A percentile compares a stretch with the other conserved stretches of the same genome.
Evolutionary conservation across 2,113 vertebrate species (phyloP).

Genomic region (Dasyornis broadbenti): DNA sequence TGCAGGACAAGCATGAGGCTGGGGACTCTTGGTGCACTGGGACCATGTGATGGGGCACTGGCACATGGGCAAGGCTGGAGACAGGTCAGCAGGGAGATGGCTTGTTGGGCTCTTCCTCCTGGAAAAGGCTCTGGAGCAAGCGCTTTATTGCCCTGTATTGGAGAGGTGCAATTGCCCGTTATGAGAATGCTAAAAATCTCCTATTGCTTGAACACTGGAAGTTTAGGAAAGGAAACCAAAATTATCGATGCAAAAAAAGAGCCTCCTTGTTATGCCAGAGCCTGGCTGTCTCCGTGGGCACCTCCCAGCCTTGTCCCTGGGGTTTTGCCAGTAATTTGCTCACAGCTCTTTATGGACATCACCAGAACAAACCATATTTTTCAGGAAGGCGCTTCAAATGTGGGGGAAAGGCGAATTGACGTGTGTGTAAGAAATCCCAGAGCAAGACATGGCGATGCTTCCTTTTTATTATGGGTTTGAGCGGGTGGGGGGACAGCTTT

Average conservation of each 20-base stretch:
- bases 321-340: neutral
- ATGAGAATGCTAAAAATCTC: neutral
- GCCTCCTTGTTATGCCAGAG: neutral
- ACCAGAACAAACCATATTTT: neutral
- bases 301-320: neutral
- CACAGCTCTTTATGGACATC: neutral
- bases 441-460: neutral
- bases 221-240: neutral
- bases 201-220: neutral
- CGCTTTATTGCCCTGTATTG: neutral
- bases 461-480: slow-evolving; percentile 31
- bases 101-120: neutral
- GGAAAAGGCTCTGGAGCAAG: neutral
- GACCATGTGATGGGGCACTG: neutral
- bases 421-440: neutral
- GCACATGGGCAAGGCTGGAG: neutral
- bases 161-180: neutral
- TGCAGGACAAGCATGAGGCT: neutral
- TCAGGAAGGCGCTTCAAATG: neutral
- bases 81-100: neutral
- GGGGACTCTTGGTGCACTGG: neutral
- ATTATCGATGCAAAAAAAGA: neutral
- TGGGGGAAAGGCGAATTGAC: neutral
- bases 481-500: neutral
- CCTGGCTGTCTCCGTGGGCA: neutral